Conservation (phyloP, 2,888 invertebrate genomes). For the Dolomedes plantarius region DNA sequence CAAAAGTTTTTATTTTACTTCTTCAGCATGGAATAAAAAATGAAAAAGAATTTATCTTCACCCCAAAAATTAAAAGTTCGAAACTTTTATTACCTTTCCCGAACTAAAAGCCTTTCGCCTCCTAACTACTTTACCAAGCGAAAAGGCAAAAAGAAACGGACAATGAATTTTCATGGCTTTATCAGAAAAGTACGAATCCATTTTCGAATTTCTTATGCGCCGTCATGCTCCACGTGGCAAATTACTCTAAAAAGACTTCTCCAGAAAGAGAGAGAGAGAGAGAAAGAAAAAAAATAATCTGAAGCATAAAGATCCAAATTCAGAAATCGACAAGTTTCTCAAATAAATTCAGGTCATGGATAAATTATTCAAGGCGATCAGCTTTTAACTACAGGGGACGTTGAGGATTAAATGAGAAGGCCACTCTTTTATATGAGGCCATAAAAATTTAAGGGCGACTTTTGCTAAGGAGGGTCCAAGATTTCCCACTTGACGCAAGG, state of each 20-base stretch:
- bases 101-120: not conserved
- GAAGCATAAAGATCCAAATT: slow-evolving; percentile 22
- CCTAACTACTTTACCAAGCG: slow-evolving; percentile 10
- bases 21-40: not conserved
- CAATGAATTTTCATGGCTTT: slow-evolving; percentile 42
- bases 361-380: slow-evolving; percentile 63
- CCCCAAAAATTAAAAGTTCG: slow-evolving; percentile 17
- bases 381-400: slow-evolving; percentile 47
- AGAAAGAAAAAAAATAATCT: not conserved
- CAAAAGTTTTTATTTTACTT: not conserved
- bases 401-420: slow-evolving; percentile 47
- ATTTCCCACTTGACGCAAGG: not conserved
- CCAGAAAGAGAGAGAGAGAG: not conserved
- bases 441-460: slow-evolving; percentile 68
- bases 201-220: slow-evolving; percentile 16
- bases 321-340: slow-evolving; percentile 25
- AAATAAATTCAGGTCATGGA: slow-evolving; percentile 48
- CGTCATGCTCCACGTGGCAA: slow-evolving; percentile 26
- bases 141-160: not conserved
- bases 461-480: slow-evolving; percentile 13
- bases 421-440: slow-evolving; percentile 52
- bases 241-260: slow-evolving; percentile 31
- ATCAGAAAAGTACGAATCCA: slow-evolving; percentile 6
- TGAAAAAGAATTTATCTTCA: not conserved
- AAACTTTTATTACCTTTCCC: slow-evolving; percentile 27